phyloP scores from a whole-genome alignment of 2,888 invertebrate species.

The Coremacera marginata region DNA sequence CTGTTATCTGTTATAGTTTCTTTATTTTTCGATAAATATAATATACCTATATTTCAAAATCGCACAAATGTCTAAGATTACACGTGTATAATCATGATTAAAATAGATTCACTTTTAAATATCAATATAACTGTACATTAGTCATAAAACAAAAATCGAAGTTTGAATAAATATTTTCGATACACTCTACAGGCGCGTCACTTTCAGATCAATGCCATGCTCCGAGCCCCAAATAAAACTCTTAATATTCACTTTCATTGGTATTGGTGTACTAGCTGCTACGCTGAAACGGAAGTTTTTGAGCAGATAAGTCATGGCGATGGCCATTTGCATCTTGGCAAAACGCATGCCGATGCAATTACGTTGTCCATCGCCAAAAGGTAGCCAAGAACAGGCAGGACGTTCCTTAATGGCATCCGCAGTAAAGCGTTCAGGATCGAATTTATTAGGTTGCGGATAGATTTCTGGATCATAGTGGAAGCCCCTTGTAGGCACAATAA shows the following conservation, averaged over 20 bases:
- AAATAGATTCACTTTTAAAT: too few species aligned
- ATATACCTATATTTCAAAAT: too few species aligned
- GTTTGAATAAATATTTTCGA: too few species aligned
- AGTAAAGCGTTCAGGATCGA: conserved; percentile 70
- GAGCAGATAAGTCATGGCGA: conserved; percentile 52
- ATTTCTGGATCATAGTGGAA: conserved; percentile 69
- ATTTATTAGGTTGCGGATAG: conserved; percentile 68
- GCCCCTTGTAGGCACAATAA: conserved; percentile 71
- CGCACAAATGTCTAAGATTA: too few species aligned
- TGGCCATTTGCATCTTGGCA: conserved; percentile 60
- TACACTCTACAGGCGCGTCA: conserved; percentile 10
- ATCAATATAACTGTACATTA: too few species aligned
- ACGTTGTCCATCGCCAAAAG: conserved; percentile 64
- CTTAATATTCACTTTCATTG: conserved; percentile 27
- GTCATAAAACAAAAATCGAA: too few species aligned
- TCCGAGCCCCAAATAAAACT: conserved; percentile 38
- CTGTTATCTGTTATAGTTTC: too few species aligned
- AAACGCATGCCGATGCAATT: conserved; percentile 63
- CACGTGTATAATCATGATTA: too few species aligned
- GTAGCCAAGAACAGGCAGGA: conserved; percentile 56
- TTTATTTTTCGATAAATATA: too few species aligned
- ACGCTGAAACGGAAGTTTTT: conserved; percentile 47
- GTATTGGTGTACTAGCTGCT: conserved; percentile 43
- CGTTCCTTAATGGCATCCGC: conserved; percentile 59
- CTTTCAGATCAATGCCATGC: conserved; percentile 44